Base-by-base conservation (phyloP, 2,797 vertebrate species). In the Hylomyscus alleni region DNA sequence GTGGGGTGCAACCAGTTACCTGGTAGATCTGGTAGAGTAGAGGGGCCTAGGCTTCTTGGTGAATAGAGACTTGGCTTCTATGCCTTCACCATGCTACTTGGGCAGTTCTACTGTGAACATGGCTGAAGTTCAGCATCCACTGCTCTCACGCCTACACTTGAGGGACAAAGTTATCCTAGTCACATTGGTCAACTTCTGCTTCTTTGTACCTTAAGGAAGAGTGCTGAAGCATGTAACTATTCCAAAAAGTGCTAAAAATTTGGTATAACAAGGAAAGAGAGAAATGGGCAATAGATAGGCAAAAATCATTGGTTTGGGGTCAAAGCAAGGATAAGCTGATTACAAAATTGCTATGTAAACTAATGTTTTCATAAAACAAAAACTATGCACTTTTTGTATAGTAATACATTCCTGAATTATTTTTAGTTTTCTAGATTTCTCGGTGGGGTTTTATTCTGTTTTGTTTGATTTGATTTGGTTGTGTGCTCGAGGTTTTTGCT, bases 361-460 rank as follows among this genome's bases (percentile, higher is more conserved):
- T 77, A 89, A 76, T 56, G 14, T n/a, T 72, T 72, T 19, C 67
- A 0, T 72, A n/a, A 72, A 69, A 72, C 67, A 19, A 72, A 37
- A n/a, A 72, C 67, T 72, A 17, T 20, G 67, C 20, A 1, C 7
- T n/a, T n/a, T 52, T 85, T 77, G 34, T 60, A 26, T 58, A 13
- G 9, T 72, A 90, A 92, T 31, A n/a, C 87, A 92, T n/a, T 92
- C 34, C 76, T 92, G 52, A 82, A 72, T 86, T 82, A 88, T 85
- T 72, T 76, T 93, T 84, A 29, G 12, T 73, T 93, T 85, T n/a
- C 8, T 34, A 56, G n/a, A 3, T 75, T 75, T 67, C n/a, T 94
- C 78, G 77, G 76, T 78, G 67, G 67, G 7, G 14, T 72, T n/a
- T 72, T 72, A 72, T 37, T 19, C 6, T 20, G 3, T 72, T 37